Conservation (phyloP, 2,888 invertebrate species). For the Polydrusus cervinus region DNA sequence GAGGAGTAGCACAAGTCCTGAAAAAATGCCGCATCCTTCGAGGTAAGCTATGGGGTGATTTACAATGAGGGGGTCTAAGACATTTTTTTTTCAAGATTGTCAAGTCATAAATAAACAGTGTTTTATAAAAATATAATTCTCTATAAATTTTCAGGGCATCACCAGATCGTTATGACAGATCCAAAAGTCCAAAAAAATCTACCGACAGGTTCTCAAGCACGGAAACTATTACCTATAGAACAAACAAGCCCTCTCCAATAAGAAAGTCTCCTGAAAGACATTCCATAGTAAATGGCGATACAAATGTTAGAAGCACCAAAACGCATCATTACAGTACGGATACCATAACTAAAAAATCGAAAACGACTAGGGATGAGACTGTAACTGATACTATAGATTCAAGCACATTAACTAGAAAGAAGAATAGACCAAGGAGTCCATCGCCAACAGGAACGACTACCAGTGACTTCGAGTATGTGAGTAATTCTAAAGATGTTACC, state of each 20-base stretch:
- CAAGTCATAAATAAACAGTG: no score
- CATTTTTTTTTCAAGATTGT: no score
- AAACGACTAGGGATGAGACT: constrained; percentile 45
- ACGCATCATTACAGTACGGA: constrained; percentile 55
- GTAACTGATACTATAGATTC: constrained; percentile 50
- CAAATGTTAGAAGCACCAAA: constrained; percentile 9
- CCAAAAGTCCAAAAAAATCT: constrained; percentile 60
- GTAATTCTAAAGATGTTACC: constrained; percentile 61
- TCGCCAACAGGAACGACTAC: constrained; percentile 69
- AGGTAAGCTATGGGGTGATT: constrained; percentile 48
- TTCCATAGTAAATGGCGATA: constrained; percentile 34
- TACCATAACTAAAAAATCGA: constrained; percentile 58
- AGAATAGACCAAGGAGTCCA: constrained; percentile 60
- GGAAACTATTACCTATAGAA: constrained; percentile 60
- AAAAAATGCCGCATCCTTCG: constrained; percentile 63
- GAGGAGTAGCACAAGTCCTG: constrained; percentile 72
- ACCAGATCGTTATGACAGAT: constrained; percentile 55
- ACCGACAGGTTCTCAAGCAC: constrained; percentile 60
- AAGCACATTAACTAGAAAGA: constrained; percentile 62
- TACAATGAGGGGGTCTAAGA: not conserved
- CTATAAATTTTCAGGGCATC: constrained; percentile 60
- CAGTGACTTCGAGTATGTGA: constrained; percentile 73
- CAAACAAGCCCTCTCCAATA: constrained; percentile 50
- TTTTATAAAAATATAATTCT: no score
- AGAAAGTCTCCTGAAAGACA: constrained; percentile 46